These are phyloP conservation scores for Paralvinella palmiformis DNA, from an alignment of 1,140 invertebrate genomes.

Conservation along the genomic window DNA sequence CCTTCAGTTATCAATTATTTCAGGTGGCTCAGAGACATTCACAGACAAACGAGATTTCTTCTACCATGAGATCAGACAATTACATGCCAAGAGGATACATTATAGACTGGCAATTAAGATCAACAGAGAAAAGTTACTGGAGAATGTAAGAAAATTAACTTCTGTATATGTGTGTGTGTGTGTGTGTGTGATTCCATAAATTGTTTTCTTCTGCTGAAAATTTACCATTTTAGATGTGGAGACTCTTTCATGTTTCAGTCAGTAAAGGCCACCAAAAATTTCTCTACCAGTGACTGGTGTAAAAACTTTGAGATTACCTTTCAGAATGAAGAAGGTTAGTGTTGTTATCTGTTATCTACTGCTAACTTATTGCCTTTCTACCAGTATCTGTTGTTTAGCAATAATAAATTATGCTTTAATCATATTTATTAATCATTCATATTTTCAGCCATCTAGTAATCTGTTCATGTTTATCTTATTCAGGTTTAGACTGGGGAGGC, in stretches of 20 bases:
- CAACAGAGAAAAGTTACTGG: constrained; percentile 69
- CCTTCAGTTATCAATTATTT: too few relatives aligned
- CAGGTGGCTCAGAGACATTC: constrained; percentile 85
- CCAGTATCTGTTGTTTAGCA: not conserved
- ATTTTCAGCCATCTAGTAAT: too few relatives aligned
- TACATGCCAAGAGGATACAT: constrained; percentile 76
- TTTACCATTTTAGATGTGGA: too few relatives aligned
- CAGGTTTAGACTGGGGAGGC: constrained; percentile 89
- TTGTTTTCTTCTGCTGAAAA: too few relatives aligned
- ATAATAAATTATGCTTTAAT: not conserved
- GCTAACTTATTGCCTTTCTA: constrained; percentile 10
- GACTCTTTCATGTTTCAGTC: constrained; percentile 38
- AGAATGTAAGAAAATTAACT: constrained; percentile 67
- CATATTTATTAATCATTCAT: constrained; percentile 10
- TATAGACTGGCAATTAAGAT: constrained; percentile 75
- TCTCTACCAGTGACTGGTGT: constrained; percentile 81
- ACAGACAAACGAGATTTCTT: constrained; percentile 94
- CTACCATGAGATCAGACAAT: constrained; percentile 83
- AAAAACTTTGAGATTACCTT: constrained; percentile 88
- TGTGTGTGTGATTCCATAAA: too few relatives aligned
- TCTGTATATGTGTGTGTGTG: too few relatives aligned
- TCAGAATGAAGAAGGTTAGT: constrained; percentile 77
- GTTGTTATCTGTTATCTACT: not conserved
- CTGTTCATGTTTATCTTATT: constrained; percentile 30
- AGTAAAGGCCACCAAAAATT: constrained; percentile 72